Conservation (phyloP, 2,113 vertebrate genomes). For the Dicrurus megarhynchus region DNA sequence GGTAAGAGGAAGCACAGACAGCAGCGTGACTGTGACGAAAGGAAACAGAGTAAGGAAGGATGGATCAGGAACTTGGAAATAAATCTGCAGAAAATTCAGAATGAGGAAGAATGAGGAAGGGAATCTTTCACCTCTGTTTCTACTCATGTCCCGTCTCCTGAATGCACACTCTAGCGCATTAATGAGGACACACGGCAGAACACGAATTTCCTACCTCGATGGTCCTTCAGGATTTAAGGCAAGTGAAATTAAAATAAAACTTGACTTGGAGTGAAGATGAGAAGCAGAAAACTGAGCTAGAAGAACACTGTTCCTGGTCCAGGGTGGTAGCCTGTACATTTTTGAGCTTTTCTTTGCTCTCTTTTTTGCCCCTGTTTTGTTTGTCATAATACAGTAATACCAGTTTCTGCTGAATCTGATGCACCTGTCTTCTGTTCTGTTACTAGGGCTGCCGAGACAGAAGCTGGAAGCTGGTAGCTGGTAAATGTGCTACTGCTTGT, state of each 20-base stretch:
- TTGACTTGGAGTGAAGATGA: background rate
- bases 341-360: background rate
- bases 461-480: background rate
- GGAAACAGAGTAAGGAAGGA: background rate
- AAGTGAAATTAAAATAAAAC: background rate
- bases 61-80: background rate
- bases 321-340: background rate
- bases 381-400: background rate
- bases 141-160: background rate
- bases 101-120: background rate
- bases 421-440: background rate
- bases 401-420: background rate
- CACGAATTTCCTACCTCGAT: background rate
- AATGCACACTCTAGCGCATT: accelerated
- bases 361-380: background rate
- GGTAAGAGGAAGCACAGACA: background rate
- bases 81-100: background rate
- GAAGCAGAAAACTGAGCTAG: background rate
- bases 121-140: background rate
- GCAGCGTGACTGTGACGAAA: accelerated
- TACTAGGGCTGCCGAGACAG: background rate
- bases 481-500: background rate
- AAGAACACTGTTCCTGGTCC: background rate
- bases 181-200: background rate
- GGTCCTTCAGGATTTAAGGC: background rate